Percentiles rank a stretch among this genome's conserved stretches.
These are phyloP conservation scores for Empidonax alnorum DNA, from an alignment of 2,113 vertebrate species.

Conservation along the genomic window DNA sequence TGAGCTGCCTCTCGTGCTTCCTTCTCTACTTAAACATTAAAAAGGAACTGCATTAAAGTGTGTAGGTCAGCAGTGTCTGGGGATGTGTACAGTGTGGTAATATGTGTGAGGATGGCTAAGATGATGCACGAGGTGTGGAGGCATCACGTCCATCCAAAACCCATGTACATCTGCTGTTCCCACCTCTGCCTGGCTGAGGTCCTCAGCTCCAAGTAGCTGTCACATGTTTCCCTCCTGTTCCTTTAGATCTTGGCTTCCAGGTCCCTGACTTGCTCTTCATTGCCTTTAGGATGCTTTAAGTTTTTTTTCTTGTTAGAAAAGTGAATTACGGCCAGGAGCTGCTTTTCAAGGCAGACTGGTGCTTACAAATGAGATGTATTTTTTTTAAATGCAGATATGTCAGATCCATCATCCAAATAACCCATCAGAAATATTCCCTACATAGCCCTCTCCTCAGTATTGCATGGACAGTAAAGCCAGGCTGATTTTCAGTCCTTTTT, in stretches of 20 bases:
- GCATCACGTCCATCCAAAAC: not conserved
- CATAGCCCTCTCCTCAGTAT: not conserved
- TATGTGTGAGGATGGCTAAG: not conserved
- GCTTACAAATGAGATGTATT: not conserved
- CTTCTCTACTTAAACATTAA: not conserved
- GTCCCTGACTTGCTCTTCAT: not conserved
- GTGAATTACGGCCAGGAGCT: not conserved
- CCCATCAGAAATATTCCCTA: not conserved
- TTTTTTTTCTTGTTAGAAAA: not conserved
- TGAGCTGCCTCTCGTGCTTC: not conserved
- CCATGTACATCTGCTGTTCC: not conserved
- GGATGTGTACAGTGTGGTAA: not conserved
- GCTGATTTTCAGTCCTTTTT: not conserved
- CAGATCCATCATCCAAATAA: not conserved
- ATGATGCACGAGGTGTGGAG: not conserved
- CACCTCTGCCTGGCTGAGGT: not conserved
- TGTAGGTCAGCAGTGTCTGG: not conserved
- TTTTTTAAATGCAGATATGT: not conserved
- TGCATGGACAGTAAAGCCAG: not conserved
- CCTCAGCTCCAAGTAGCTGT: not conserved
- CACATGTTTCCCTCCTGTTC: fast-evolving
- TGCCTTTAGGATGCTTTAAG: not conserved
- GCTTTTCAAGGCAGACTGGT: not conserved
- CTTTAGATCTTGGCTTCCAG: not conserved
- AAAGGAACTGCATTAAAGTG: not conserved